These are phyloP conservation scores for Triplophysa siluroides DNA, from an alignment of 2,113 vertebrate species.

Conservation along the genomic window DNA sequence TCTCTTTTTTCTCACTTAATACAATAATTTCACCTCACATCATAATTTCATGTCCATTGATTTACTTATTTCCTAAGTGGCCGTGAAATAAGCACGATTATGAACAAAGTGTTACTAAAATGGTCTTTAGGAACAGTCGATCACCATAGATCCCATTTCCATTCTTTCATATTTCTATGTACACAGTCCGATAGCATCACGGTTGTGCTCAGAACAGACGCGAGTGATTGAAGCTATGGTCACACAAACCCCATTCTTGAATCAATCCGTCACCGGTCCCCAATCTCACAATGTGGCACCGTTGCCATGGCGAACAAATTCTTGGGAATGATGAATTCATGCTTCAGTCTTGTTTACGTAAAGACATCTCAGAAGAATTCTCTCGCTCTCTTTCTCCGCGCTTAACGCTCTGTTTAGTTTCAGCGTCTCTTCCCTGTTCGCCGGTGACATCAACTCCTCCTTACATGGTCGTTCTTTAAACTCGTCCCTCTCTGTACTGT, in stretches of 20 bases:
- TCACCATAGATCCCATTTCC: conserved; percentile 9
- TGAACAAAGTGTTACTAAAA: not conserved
- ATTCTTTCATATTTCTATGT: not conserved
- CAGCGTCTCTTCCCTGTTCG: conserved; percentile 18
- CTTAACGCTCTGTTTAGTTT: conserved; percentile 35
- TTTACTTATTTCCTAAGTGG: no score
- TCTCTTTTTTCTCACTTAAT: no score
- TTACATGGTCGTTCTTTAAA: conserved; percentile 34
- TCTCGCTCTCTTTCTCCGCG: not conserved
- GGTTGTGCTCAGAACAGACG: not conserved
- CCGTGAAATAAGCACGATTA: no score
- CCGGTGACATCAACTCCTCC: conserved; percentile 24
- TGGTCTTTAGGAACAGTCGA: not conserved
- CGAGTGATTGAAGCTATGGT: conserved; percentile 16
- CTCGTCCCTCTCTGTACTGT: conserved; percentile 29
- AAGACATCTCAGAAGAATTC: conserved; percentile 30
- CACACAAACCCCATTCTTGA: conserved; percentile 32
- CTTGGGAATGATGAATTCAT: conserved; percentile 32
- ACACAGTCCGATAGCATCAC: not conserved
- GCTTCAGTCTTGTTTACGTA: conserved; percentile 34
- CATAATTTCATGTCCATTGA: no score
- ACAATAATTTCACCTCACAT: no score
- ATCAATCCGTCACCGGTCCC: conserved; percentile 32
- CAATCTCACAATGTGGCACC: conserved; percentile 33
- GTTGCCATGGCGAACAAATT: conserved; percentile 19